These are phyloP conservation scores for Choreutis nemorana DNA, from an alignment of 2,888 invertebrate species.

Conservation along the genomic window DNA sequence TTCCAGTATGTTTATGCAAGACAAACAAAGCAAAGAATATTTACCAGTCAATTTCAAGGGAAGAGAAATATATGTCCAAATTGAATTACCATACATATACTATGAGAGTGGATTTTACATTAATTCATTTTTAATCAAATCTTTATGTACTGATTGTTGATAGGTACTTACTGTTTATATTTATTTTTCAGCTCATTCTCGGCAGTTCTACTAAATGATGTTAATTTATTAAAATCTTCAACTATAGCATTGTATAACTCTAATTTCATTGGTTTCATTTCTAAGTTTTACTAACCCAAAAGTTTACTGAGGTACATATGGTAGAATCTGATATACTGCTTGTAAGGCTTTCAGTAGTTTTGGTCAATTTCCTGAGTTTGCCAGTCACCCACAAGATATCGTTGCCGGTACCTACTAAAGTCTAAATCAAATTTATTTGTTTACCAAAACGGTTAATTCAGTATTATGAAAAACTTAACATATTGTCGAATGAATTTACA, in stretches of 20 bases:
- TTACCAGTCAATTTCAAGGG: too few species aligned
- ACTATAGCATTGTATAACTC: slow-evolving; percentile 62
- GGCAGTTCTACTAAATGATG: slow-evolving; percentile 67
- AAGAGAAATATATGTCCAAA: slow-evolving; percentile 5
- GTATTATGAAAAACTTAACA: too few species aligned
- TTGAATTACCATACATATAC: slow-evolving; percentile 3
- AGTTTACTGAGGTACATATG: too few species aligned
- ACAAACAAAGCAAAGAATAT: too few species aligned
- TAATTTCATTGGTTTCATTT: slow-evolving; percentile 35
- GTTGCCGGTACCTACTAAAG: too few species aligned
- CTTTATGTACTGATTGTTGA: not conserved
- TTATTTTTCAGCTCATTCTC: slow-evolving; percentile 64
- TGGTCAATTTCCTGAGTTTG: too few species aligned
- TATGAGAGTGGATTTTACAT: not conserved
- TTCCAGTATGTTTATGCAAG: slow-evolving; percentile 4
- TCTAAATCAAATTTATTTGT: too few species aligned
- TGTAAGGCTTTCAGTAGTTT: too few species aligned
- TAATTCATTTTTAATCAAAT: not conserved
- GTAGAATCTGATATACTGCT: too few species aligned
- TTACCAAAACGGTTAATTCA: too few species aligned
- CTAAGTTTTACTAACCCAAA: not conserved
- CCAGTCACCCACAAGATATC: too few species aligned
- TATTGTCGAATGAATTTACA: too few species aligned
- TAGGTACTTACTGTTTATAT: slow-evolving; percentile 61
- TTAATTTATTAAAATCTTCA: slow-evolving; percentile 60